phyloP scores from a whole-genome alignment of 2,113 vertebrate species.

The Bostrychus sinensis region DNA sequence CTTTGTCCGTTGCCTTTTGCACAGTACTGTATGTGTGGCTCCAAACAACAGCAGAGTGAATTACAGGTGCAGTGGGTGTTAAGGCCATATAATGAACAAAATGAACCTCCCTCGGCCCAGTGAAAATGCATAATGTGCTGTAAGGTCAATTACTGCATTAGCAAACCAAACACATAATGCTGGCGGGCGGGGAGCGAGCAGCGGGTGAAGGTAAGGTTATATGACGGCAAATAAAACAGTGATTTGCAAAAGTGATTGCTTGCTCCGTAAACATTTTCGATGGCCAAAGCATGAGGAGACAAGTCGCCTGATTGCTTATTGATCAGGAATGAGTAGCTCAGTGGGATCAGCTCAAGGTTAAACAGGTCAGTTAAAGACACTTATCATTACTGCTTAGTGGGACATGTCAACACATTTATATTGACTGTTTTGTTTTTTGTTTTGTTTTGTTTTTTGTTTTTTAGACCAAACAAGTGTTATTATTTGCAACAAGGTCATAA shows the following conservation, averaged over 20 bases:
- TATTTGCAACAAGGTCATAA: not conserved
- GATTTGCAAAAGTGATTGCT: constrained; percentile 76
- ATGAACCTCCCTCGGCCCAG: constrained; percentile 26
- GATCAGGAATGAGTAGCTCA: constrained; percentile 70
- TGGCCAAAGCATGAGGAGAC: constrained; percentile 56
- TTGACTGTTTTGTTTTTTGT: too few species aligned
- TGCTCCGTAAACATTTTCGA: constrained; percentile 75
- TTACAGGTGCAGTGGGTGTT: constrained; percentile 33
- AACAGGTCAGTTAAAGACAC: constrained; percentile 50
- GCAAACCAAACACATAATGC: constrained; percentile 43
- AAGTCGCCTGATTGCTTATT: constrained; percentile 79
- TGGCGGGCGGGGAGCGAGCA: constrained; percentile 30
- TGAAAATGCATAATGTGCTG: constrained; percentile 47
- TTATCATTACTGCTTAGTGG: constrained; percentile 30
- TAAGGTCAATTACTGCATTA: constrained; percentile 60
- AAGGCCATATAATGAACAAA: constrained; percentile 47
- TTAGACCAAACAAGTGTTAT: constrained; percentile 1
- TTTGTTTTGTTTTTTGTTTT: too few species aligned
- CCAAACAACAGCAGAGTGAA: constrained; percentile 25
- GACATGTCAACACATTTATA: constrained; percentile 4
- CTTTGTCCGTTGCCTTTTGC: too few species aligned
- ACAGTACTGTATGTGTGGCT: constrained; percentile 2
- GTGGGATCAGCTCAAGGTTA: constrained; percentile 60
- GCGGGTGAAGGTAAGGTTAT: constrained; percentile 61
- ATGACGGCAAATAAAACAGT: constrained; percentile 73